phyloP scores from a whole-genome alignment of 2,797 vertebrate species.

The Enteromius afrohamiltoni region DNA sequence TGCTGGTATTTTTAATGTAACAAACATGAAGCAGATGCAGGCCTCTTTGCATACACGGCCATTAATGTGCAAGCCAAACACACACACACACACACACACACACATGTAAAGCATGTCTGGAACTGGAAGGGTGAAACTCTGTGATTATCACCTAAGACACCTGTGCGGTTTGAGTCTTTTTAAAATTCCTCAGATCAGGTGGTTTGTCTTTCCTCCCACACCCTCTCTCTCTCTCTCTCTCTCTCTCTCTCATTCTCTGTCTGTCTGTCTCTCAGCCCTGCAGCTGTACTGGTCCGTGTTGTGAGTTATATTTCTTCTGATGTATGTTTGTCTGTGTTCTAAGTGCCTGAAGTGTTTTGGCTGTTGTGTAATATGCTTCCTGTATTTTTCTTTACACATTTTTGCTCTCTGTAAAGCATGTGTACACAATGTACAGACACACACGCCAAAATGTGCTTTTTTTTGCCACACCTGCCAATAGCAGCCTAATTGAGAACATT shows the following conservation, averaged over 20 bases:
- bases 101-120: background rate
- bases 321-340: constrained; percentile 35
- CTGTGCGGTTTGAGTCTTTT: constrained; percentile 39
- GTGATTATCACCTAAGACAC: constrained; percentile 26
- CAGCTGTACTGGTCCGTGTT: constrained; percentile 42
- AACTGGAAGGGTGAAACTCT: constrained; percentile 38
- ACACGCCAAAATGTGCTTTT: background rate
- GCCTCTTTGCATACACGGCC: constrained; percentile 12
- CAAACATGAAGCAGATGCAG: constrained; percentile 36
- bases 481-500: background rate
- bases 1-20: constrained; percentile 50
- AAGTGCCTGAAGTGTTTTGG: constrained; percentile 47
- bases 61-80: constrained; percentile 14
- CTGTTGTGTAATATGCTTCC: constrained; percentile 60
- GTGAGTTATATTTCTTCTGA: constrained; percentile 49
- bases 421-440: constrained; percentile 1
- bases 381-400: constrained; percentile 52
- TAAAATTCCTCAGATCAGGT: constrained; percentile 44
- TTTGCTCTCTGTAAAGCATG: constrained; percentile 31
- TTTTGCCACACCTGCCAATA: background rate
- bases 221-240: background rate
- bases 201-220: constrained; percentile 25
- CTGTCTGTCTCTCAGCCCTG: background rate
- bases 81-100: background rate
- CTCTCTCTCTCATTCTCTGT: background rate